These are phyloP conservation scores for Augiades crinisus DNA, from an alignment of 2,888 invertebrate species.

Conservation along the genomic window DNA sequence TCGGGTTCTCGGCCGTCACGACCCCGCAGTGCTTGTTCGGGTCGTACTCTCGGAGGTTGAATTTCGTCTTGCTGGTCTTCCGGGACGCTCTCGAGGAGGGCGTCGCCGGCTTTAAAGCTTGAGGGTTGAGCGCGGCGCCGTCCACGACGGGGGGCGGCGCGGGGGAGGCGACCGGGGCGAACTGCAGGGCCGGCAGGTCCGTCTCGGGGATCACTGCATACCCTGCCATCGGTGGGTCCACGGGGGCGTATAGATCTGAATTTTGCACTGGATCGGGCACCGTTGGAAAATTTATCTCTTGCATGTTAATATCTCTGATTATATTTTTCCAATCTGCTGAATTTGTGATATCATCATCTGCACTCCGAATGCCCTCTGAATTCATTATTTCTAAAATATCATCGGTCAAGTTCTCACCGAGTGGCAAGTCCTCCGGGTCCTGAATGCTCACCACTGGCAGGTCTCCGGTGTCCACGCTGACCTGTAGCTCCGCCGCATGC, in stretches of 20 bases:
- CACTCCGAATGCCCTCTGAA: slow-evolving; percentile 75
- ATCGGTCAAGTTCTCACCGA: slow-evolving; percentile 72
- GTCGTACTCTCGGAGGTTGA: slow-evolving; percentile 86
- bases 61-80: slow-evolving; percentile 67
- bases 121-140: slow-evolving; percentile 43
- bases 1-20: slow-evolving; percentile 83
- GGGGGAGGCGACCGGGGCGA: slow-evolving; percentile 61
- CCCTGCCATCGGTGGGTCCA: slow-evolving; percentile 49
- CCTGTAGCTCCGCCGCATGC: slow-evolving; percentile 64
- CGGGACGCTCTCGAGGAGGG: slow-evolving; percentile 51
- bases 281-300: slow-evolving; percentile 70
- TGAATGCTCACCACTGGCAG: slow-evolving; percentile 77
- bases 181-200: slow-evolving; percentile 59
- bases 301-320: slow-evolving; percentile 69
- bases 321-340: slow-evolving; percentile 77
- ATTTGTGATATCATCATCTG: slow-evolving; percentile 73
- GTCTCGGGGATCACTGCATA: slow-evolving; percentile 58
- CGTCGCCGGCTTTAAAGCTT: slow-evolving; percentile 49
- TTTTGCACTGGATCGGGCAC: slow-evolving; percentile 52
- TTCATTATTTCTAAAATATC: slow-evolving; percentile 78
- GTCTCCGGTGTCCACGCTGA: slow-evolving; percentile 71
- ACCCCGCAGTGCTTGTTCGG: slow-evolving; percentile 93
- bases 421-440: slow-evolving; percentile 72
- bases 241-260: slow-evolving; percentile 58
- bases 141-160: slow-evolving; percentile 54